A percentile compares a stretch with the other conserved stretches of the same genome.
Evolutionary conservation across 92 coral and sea anemone genomes (phyloP).

Genomic region (Diadumene lineata): DNA sequence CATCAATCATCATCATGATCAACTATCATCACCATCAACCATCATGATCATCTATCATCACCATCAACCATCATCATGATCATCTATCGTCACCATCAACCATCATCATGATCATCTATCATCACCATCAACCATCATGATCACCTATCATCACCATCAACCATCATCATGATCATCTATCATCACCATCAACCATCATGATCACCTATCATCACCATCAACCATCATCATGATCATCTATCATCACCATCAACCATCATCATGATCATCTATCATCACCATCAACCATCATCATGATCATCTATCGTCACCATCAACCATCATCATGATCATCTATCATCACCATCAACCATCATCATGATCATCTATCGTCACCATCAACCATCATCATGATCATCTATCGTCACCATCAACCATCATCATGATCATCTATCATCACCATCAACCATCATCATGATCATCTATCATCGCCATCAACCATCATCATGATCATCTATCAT

Average conservation of each 20-base stretch:
- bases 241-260: too few relatives aligned
- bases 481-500: neutral
- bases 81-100: neutral
- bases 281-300: neutral
- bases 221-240: too few relatives aligned
- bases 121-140: neutral
- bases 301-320: neutral
- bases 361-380: neutral
- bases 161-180: neutral
- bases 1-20: too few relatives aligned
- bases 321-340: neutral
- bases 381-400: too few relatives aligned
- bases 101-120: neutral
- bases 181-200: neutral
- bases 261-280: neutral
- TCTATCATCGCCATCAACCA: neutral
- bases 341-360: neutral
- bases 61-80: neutral
- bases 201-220: too few relatives aligned
- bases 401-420: too few relatives aligned
- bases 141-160: neutral
- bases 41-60: too few relatives aligned
- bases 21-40: too few relatives aligned
- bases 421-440: too few relatives aligned
- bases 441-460: neutral